Evolutionary conservation across 2,888 invertebrate species (phyloP), one percentile per base, ranked within the genome.

Genomic region (Gastracanthus pulcherrimus): DNA sequence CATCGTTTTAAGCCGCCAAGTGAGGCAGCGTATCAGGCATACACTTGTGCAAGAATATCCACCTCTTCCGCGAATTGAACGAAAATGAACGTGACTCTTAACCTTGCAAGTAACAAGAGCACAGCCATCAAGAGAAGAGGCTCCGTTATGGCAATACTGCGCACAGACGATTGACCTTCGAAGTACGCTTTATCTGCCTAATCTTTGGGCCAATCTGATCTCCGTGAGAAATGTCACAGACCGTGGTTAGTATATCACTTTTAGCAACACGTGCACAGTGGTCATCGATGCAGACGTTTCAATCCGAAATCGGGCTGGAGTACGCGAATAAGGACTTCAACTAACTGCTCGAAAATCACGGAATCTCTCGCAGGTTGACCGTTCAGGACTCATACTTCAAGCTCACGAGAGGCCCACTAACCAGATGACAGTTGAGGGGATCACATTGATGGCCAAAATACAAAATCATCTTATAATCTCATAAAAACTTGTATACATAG

Each of bases 161-260:
- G 71, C 5, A 60, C 55, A 0, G 29, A 48, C 11, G 3, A 3
- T 48, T 6, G 11, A 11, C 11, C 16, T 48, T 3, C 11, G 3
- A n/a, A n/a, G 55, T 60, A 11, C 76, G 7, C 29, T 74, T 13
- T 71, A 67, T 36, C 81, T 75, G 0, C 81, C 81, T 4, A 77
- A 82, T 19, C 72, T 84, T 29, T 38, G 82, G 51, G 76, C 75
- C 7, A 77, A 82, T 64, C 31, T 79, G 0, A 19, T 82, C 41
- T 72, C 82, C 1, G 76, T 76, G 36, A 62, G 62, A 29, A 62
- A 62, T 31, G 34, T 62, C 7, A 62, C 62, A 2, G 34, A 62
- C 3, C 11, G n/a, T 2, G 62, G 62, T 16, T 31, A 62, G 4
- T 2, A n/a, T 31, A 31, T 62, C 4, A 29, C 19, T 31, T 62